Base-by-base conservation (phyloP, 2,113 vertebrate species). In the Passer domesticus region DNA sequence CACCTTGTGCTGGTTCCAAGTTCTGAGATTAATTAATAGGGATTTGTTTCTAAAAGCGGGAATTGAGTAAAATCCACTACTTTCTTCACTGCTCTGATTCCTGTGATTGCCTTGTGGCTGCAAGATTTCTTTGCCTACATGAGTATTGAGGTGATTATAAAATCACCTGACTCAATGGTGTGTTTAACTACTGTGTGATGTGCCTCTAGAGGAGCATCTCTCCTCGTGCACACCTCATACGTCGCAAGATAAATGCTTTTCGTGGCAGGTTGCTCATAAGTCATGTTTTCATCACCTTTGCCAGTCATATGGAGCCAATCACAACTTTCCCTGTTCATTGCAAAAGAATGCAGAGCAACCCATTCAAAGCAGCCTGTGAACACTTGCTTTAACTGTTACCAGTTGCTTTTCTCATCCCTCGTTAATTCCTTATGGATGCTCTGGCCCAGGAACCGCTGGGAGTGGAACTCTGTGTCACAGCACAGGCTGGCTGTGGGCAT, bases 231-330 rank as follows among this genome's bases (percentile, higher is more conserved):
- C 81, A 84, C 24, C 3, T 92, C 93, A 74, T 78, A 69, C 86
- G 89, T 94, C 1, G 4, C 75, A 86, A 95, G 92, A 88, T 94
- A 89, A 95, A 83, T 90, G 39, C 64, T 78, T 67, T 68, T 52
- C 30, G 49, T 46, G 70, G 86, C 82, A 69, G 80, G 27, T 74
- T 81, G 69, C 49, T 92, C 75, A 5, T 97, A 97, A 97, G 95
- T 97, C 96, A 96, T 66, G n/a, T 81, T 96, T 78, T 97, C 85
- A 41, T 95, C 96, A 89, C 96, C 89, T 93, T 95, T 93, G 94
- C 63, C 30, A 31, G 60, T 95, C 95, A 81, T 94, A 92, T 94
- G 93, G 91, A 97, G 94, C 90, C 76, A 91, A 94, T 96, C 83
- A 86, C 37, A 64, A 89, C 83, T 94, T 92, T 94, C 91, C 49